Conservation (phyloP, 1,140 invertebrate genomes). For the Propsilocerus akamusi region DNA sequence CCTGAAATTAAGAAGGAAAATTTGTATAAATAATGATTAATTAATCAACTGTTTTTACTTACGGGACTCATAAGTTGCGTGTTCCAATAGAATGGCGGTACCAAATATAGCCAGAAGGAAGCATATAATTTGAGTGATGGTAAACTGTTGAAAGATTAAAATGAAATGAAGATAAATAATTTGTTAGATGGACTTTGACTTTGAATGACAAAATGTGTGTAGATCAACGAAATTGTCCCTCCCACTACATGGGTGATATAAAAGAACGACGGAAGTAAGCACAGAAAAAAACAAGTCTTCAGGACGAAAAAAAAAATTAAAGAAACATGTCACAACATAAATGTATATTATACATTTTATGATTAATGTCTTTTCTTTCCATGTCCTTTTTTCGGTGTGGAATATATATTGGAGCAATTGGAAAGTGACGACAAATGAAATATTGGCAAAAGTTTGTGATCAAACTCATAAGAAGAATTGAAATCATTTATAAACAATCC, state of each 20-base stretch:
- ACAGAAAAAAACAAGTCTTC: neutral
- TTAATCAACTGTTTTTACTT: too few relatives aligned
- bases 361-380: slow-evolving; percentile 1
- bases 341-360: slow-evolving; percentile 2
- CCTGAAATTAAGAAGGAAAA: too few relatives aligned
- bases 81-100: slow-evolving; percentile 54
- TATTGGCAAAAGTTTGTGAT: too few relatives aligned
- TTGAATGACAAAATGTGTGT: neutral
- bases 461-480: too few relatives aligned
- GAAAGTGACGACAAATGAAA: too few relatives aligned
- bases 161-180: neutral
- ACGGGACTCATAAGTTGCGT: slow-evolving; percentile 58
- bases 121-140: slow-evolving; percentile 42
- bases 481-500: too few relatives aligned
- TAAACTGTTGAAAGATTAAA: slow-evolving; percentile 30
- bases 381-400: too few relatives aligned
- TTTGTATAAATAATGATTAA: too few relatives aligned
- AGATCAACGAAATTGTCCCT: neutral
- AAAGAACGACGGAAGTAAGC: neutral
- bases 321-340: slow-evolving; percentile 4
- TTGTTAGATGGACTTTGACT: neutral
- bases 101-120: slow-evolving; percentile 55
- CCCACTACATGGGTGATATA: neutral
- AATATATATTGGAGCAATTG: too few relatives aligned
- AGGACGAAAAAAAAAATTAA: neutral